Percentiles rank a stretch among this genome's conserved stretches.
These are phyloP conservation scores for Nymphalis urticae DNA, from an alignment of 2,888 invertebrate species.

Conservation along the genomic window DNA sequence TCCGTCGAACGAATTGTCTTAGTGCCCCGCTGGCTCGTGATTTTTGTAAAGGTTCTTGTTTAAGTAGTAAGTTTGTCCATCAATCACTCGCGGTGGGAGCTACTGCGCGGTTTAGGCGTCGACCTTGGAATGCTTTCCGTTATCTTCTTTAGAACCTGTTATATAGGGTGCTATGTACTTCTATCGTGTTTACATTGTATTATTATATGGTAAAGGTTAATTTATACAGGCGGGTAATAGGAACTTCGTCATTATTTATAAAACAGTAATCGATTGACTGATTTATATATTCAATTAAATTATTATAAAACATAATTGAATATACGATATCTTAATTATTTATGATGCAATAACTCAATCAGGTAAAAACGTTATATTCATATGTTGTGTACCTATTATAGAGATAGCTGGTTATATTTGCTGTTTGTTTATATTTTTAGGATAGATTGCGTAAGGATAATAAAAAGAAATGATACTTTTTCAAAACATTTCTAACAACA, in stretches of 20 bases:
- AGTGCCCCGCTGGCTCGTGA: slow-evolving; percentile 53
- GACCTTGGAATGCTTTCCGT: slow-evolving; percentile 45
- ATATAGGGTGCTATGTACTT: slow-evolving; percentile 38
- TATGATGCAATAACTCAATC: neutral
- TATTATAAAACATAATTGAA: slow-evolving; percentile 10
- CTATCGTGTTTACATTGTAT: neutral
- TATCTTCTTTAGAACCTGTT: slow-evolving; percentile 34
- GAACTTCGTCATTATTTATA: slow-evolving; percentile 20
- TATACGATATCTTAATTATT: neutral
- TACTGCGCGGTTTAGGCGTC: slow-evolving; percentile 64
- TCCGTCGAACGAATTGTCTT: slow-evolving; percentile 47
- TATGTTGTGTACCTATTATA: too few relatives aligned
- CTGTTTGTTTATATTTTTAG: too few relatives aligned
- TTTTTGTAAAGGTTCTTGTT: slow-evolving; percentile 45
- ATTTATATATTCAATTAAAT: slow-evolving; percentile 11
- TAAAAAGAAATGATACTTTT: too few relatives aligned
- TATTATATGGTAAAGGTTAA: slow-evolving; percentile 15
- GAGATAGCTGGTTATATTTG: too few relatives aligned
- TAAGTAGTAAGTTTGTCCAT: slow-evolving; percentile 53
- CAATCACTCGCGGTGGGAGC: slow-evolving; percentile 63
- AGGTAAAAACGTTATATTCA: too few relatives aligned
- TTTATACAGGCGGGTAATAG: slow-evolving; percentile 14
- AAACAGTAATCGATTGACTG: slow-evolving; percentile 23
- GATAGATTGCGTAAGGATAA: too few relatives aligned
- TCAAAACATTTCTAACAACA: slow-evolving; percentile 11